These are phyloP conservation scores for Parambassis ranga DNA, from an alignment of 2,797 vertebrate genomes.

Conservation along the genomic window DNA sequence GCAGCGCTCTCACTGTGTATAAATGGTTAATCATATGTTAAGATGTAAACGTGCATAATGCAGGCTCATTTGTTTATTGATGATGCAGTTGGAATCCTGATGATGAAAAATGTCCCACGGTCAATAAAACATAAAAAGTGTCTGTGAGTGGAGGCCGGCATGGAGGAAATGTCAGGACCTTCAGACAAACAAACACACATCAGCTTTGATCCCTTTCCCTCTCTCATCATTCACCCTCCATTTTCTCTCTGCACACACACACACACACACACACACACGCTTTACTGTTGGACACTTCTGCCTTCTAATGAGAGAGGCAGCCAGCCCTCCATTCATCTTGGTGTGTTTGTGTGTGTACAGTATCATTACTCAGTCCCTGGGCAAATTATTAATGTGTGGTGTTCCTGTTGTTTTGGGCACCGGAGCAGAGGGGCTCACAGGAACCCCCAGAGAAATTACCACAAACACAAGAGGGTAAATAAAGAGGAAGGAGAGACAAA, in stretches of 20 bases:
- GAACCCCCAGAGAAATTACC: conserved; percentile 45
- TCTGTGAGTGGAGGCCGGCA: too few species aligned
- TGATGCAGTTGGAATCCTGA: conserved; percentile 1
- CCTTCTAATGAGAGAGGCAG: conserved; percentile 33
- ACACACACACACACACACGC: background rate
- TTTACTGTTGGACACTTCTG: conserved; percentile 1
- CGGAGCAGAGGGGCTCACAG: conserved; percentile 9
- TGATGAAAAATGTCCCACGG: background rate
- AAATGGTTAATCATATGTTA: background rate
- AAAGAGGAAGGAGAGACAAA: conserved; percentile 22
- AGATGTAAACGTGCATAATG: conserved; percentile 5
- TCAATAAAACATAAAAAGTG: conserved; percentile 5
- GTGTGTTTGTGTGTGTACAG: conserved; percentile 10
- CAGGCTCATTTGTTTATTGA: conserved; percentile 23
- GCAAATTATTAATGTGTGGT: conserved; percentile 67
- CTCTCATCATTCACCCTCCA: background rate
- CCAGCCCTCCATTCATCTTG: conserved; percentile 42
- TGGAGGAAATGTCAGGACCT: background rate
- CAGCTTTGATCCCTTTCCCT: background rate
- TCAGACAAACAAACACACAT: conserved; percentile 2
- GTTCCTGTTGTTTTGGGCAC: conserved; percentile 47
- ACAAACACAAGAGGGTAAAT: conserved; percentile 35
- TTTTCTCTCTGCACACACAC: background rate
- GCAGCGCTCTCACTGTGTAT: background rate
- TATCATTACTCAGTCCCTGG: conserved; percentile 43